Percentiles rank a stretch among this genome's conserved stretches.
These are phyloP conservation scores for Drosophila setosimentum DNA, from an alignment of 2,888 invertebrate species.

Conservation along the genomic window DNA sequence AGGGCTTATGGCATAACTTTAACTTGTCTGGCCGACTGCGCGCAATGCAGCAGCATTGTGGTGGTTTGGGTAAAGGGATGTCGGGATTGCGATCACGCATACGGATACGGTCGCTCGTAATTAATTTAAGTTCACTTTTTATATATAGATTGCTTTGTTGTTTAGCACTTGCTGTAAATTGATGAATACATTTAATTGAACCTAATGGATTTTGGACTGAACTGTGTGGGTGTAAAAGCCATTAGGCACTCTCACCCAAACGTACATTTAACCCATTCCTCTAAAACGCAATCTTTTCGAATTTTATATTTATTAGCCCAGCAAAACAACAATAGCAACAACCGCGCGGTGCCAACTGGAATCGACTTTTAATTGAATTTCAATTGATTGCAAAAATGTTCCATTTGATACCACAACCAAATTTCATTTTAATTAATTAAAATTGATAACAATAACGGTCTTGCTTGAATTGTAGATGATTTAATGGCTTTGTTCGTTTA, in stretches of 20 bases:
- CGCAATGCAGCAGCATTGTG: constrained; percentile 17
- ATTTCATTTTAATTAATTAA: constrained; percentile 78
- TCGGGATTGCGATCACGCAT: constrained; percentile 47
- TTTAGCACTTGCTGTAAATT: constrained; percentile 70
- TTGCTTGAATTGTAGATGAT: constrained; percentile 27
- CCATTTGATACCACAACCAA: constrained; percentile 58
- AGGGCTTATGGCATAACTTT: constrained; percentile 18
- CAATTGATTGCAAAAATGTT: constrained; percentile 77
- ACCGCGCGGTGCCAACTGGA: constrained; percentile 42
- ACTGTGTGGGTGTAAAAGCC: constrained; percentile 49
- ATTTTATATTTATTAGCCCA: constrained; percentile 36
- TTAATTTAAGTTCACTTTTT: constrained; percentile 62
- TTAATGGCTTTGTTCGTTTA: constrained; percentile 25
- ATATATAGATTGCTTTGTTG: constrained; percentile 32
- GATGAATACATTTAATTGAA: constrained; percentile 76
- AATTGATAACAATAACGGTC: constrained; percentile 69
- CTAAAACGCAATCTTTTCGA: constrained; percentile 41
- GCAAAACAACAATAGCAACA: constrained; percentile 14
- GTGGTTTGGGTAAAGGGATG: not conserved
- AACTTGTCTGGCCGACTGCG: constrained; percentile 17
- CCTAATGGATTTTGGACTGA: constrained; percentile 68
- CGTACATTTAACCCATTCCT: constrained; percentile 31
- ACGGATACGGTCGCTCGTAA: too few relatives aligned
- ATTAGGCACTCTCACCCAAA: constrained; percentile 39
- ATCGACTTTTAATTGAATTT: constrained; percentile 78